These are phyloP conservation scores for Neotoma lepida DNA, from an alignment of 2,113 vertebrate genomes.

Conservation along the genomic window DNA sequence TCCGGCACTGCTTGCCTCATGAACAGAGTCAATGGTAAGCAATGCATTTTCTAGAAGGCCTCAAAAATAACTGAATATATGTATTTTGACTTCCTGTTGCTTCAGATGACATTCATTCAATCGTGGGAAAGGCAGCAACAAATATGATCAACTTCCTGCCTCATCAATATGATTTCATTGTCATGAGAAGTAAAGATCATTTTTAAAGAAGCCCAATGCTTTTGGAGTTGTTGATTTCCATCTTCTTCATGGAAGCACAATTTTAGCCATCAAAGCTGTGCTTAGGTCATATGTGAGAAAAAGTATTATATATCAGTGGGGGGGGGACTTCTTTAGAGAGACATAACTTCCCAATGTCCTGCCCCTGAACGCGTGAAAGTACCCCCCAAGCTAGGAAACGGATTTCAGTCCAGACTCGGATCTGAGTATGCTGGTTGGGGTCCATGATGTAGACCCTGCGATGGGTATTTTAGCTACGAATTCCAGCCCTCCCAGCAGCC, in stretches of 20 bases:
- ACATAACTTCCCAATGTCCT: constrained; percentile 51
- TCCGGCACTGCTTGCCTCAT: not conserved
- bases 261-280: constrained; percentile 47
- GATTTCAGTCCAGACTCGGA: not conserved
- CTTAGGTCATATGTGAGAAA: constrained; percentile 5
- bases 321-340: constrained; percentile 26
- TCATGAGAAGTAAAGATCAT: not conserved
- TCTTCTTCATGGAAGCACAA: not conserved
- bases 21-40: not conserved
- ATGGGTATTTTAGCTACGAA: constrained; percentile 36
- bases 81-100: not conserved
- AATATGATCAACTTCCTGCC: not conserved
- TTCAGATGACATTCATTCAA: not conserved
- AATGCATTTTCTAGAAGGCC: not conserved
- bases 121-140: not conserved
- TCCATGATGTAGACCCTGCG: not conserved
- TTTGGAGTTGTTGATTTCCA: constrained; percentile 6
- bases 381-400: not conserved
- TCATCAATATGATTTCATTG: not conserved
- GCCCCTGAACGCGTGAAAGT: not conserved
- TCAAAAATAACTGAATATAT: not conserved
- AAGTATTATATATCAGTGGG: constrained; percentile 18
- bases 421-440: not conserved
- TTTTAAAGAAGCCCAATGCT: not conserved
- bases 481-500: not conserved